These are phyloP conservation scores for Tinea trinotella DNA, from an alignment of 2,888 invertebrate genomes.

Conservation along the genomic window DNA sequence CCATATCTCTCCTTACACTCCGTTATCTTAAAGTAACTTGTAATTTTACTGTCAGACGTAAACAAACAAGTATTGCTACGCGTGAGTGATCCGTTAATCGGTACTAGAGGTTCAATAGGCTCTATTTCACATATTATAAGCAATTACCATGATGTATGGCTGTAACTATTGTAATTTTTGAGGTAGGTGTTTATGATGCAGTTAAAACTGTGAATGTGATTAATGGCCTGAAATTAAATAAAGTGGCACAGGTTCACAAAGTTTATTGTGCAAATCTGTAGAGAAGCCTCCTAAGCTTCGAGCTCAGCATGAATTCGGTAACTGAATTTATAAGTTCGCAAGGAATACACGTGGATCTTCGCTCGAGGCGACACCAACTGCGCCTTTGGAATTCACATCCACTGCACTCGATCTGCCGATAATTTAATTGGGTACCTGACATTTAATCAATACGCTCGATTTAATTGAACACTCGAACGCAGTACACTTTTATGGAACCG, in stretches of 20 bases:
- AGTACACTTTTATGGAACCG: conserved; percentile 53
- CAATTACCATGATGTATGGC: not conserved
- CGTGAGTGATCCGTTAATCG: conserved; percentile 32
- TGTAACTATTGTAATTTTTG: not conserved
- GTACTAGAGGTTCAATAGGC: not conserved
- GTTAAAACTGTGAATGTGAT: too few relatives aligned
- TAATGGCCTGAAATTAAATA: too few relatives aligned
- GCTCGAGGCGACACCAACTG: conserved; percentile 30
- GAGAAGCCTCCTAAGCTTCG: too few relatives aligned
- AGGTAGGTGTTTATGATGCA: too few relatives aligned
- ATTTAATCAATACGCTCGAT: conserved; percentile 64
- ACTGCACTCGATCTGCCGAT: conserved; percentile 44
- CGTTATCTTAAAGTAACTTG: conserved; percentile 20
- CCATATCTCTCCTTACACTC: not conserved
- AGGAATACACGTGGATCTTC: conserved; percentile 42
- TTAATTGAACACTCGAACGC: conserved; percentile 53
- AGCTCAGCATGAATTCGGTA: too few relatives aligned
- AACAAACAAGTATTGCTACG: conserved; percentile 28
- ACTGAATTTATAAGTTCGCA: conserved; percentile 27
- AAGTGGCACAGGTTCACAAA: too few relatives aligned
- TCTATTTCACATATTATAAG: not conserved
- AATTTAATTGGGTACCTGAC: conserved; percentile 65
- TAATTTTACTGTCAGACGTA: conserved; percentile 35
- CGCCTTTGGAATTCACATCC: conserved; percentile 34
- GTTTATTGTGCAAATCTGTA: too few relatives aligned